Evolutionary conservation across 1,140 invertebrate genomes (phyloP), one percentile per base, ranked within the genome.

Genomic region (Leptinotarsa lineolata): DNA sequence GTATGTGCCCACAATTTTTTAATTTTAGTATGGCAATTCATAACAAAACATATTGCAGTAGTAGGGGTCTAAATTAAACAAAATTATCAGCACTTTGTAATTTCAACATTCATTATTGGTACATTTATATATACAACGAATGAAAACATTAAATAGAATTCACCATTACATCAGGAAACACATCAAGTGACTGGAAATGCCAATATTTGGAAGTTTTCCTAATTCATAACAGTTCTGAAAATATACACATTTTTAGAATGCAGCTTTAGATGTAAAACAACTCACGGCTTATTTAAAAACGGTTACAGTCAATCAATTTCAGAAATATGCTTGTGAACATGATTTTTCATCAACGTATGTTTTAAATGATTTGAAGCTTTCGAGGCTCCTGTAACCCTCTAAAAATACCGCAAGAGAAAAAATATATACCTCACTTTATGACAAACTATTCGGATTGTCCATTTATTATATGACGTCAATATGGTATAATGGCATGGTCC

Each of bases 231-330:
- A 54, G 15, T 30, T 22, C 72, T 72, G 74, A 77, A 80, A 79
- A 80, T 80, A 78, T 79, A 80, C 58, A 59, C 63, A 69, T 73
- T 48, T 79, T 81, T 80, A 79, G 79, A 81, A 80, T 79, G 72
- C 73, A 80, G 80, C 80, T 80, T 81, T 73, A 73, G 48, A 54
- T n/a, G 15, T 18, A 54, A 54, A 54, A 54, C 3, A 54, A 54
- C n/a, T 54, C 6, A 3, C 48, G n/a, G 48, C 48, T 15, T 54
- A 54, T 54, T 54, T 18, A 13, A 54, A 18, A 18, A 54, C n/a
- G 48, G 48, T 54, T 16, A 54, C 15, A 54, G 48, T 18, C 61
- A 21, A 2, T 66, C n/a, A 63, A 21, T 18, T 54, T 54, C 8
- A 20, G 16, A 39, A 21, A 24, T 71, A 24, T 20, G 13, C 45